A percentile compares a stretch with the other conserved stretches of the same genome.
Evolutionary conservation across 2,888 invertebrate genomes (phyloP).

Genomic region (Cephus rjabovi): DNA sequence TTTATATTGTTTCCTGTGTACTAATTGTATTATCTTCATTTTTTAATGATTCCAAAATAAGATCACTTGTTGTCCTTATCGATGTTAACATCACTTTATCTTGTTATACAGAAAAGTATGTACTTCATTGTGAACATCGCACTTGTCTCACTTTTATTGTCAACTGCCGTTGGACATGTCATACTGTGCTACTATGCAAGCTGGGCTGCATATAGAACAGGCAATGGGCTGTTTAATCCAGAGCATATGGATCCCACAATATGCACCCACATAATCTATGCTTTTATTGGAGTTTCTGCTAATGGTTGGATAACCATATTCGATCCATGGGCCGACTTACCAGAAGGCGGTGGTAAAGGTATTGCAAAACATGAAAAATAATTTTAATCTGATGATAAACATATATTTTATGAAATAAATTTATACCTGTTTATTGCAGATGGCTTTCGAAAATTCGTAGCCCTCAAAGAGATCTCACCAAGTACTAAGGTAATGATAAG

Average conservation of each 20-base stretch:
- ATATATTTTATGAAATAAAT: neutral
- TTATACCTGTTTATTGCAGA: slow-evolving; percentile 40
- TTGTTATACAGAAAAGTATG: neutral
- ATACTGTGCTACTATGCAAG: slow-evolving; percentile 80
- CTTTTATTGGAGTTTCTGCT: slow-evolving; percentile 72
- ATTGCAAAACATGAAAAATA: neutral
- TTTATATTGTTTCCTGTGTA: too few species aligned
- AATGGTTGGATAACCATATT: slow-evolving; percentile 70
- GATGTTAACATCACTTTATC: neutral
- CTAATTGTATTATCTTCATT: neutral
- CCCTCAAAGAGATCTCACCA: slow-evolving; percentile 68
- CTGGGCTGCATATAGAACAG: slow-evolving; percentile 77
- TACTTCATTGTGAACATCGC: neutral
- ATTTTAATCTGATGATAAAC: too few species aligned
- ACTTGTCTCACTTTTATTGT: neutral
- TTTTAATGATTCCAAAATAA: neutral
- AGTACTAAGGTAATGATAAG: slow-evolving; percentile 71
- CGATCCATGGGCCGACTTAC: slow-evolving; percentile 73
- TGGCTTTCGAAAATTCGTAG: slow-evolving; percentile 69
- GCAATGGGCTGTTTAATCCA: slow-evolving; percentile 74
- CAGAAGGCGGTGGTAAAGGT: slow-evolving; percentile 63
- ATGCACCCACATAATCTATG: slow-evolving; percentile 80
- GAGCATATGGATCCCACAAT: slow-evolving; percentile 74
- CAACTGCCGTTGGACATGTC: neutral
- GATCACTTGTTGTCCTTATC: neutral